Base-by-base conservation (phyloP, 2,888 invertebrate genomes). In the Phengaris alcon region DNA sequence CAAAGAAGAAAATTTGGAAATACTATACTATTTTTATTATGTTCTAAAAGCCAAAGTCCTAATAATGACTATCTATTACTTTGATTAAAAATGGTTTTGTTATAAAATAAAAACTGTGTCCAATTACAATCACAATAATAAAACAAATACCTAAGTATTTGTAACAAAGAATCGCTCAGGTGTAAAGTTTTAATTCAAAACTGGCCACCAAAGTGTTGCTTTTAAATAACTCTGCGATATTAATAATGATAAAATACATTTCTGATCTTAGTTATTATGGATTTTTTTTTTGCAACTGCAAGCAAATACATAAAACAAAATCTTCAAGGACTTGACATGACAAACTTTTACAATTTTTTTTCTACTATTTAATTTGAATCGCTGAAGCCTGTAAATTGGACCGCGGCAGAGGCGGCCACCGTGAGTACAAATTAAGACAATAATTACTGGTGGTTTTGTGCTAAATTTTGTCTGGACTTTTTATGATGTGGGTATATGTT, bases 401-500 rank as follows among this genome's bases (percentile, higher is more conserved):
- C 82, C 80, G 76, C 9, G n/a, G 78, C 87, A 88, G 89, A 87
- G 83, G 90, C 90, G 91, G 92, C 91, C 90, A 90, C 86, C 82
- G 83, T 84, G 84, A 86, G 85, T 84, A 85, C 86, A 88, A 91
- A 93, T 92, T 90, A 91, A 93, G 92, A 93, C 92, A 90, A 92
- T 91, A 91, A 93, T 90, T 88, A 89, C 87, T 86, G 87, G 88
- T 86, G 89, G 87, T 85, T 81, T 80, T 80, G 81, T 79, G 80
- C 77, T 81, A 85, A 84, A 87, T 87, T 89, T 88, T 88, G 90
- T 90, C 89, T 88, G 90, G 90, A 90, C 90, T 91, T 92, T 91
- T 91, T 89, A 91, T 85, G 83, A 79, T 81, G 79, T 82, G 82
- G 85, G 44, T 68, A 52, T 15, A 52, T 15, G 51, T 51, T 72